These are phyloP conservation scores for Cromileptes altivelis DNA, from an alignment of 2,113 vertebrate genomes.

Conservation along the genomic window DNA sequence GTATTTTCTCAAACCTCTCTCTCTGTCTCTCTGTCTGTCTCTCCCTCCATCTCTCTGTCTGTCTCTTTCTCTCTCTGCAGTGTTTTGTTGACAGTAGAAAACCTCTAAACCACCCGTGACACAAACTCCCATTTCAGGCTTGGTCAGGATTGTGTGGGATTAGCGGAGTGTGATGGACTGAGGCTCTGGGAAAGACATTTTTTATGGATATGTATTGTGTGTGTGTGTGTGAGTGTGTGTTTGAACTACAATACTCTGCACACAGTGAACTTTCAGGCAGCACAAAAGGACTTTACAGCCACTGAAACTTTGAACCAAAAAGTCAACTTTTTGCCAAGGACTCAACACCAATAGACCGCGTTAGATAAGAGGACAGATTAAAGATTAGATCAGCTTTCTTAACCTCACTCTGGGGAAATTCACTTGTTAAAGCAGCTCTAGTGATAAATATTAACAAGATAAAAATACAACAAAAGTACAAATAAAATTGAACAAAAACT, in stretches of 20 bases:
- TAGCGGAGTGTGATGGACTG: slow-evolving; percentile 50
- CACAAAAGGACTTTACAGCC: slow-evolving; percentile 20
- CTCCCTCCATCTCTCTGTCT: not conserved
- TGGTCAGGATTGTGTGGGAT: slow-evolving; percentile 70
- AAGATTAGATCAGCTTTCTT: too few relatives aligned
- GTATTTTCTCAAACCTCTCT: slow-evolving; percentile 18
- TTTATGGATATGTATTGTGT: slow-evolving; percentile 38
- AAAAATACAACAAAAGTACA: too few relatives aligned
- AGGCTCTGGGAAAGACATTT: slow-evolving; percentile 53
- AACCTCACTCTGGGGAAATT: too few relatives aligned
- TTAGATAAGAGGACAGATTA: not conserved
- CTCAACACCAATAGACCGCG: not conserved
- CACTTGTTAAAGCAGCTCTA: too few relatives aligned
- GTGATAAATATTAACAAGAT: too few relatives aligned
- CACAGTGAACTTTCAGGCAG: slow-evolving; percentile 6
- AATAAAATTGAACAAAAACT: too few relatives aligned
- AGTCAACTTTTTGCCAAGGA: slow-evolving; percentile 13
- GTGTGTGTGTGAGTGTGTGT: slow-evolving; percentile 7
- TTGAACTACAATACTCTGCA: slow-evolving; percentile 2
- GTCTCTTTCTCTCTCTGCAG: slow-evolving; percentile 25
- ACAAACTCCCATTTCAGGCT: slow-evolving; percentile 72
- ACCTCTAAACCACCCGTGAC: slow-evolving; percentile 73
- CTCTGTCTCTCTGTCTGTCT: not conserved
- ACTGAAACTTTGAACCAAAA: not conserved
- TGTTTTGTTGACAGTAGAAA: slow-evolving; percentile 79